Evolutionary conservation across 2,113 vertebrate genomes (phyloP).

Genomic region (Dromas ardeola): DNA sequence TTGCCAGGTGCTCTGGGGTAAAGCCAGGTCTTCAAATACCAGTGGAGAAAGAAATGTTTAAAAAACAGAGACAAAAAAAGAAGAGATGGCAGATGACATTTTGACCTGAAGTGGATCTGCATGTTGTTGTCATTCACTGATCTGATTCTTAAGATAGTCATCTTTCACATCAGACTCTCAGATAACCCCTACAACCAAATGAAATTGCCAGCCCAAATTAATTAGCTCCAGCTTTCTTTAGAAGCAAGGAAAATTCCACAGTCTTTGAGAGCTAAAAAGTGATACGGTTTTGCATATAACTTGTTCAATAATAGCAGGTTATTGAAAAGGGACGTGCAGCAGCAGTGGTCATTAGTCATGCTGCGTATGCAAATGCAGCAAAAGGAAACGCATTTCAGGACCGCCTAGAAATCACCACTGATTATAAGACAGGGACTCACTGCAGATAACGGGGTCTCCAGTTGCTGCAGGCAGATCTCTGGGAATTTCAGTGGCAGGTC

Average conservation of each 20-base stretch:
- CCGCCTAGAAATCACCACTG: not conserved
- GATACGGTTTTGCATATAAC: not conserved
- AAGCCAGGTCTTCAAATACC: not conserved
- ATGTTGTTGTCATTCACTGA: not conserved
- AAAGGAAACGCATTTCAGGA: not conserved
- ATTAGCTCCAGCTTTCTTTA: not conserved
- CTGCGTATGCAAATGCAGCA: not conserved
- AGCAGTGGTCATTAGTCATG: not conserved
- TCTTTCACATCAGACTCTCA: not conserved
- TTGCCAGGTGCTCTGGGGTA: not conserved
- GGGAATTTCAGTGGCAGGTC: not conserved
- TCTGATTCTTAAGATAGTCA: not conserved
- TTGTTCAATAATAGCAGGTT: not conserved
- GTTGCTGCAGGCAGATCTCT: not conserved
- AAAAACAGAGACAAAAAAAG: not conserved
- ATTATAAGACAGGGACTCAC: not conserved
- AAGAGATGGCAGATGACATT: not conserved
- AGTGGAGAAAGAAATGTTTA: not conserved
- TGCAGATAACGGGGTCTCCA: not conserved
- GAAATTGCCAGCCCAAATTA: not conserved
- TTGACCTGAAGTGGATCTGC: not conserved
- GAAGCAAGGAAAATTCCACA: not conserved
- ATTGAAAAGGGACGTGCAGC: not conserved
- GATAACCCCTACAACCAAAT: not conserved
- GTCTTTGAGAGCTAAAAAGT: not conserved